Conservation (phyloP, 2,888 invertebrate genomes). For the Sisyra terminalis region DNA sequence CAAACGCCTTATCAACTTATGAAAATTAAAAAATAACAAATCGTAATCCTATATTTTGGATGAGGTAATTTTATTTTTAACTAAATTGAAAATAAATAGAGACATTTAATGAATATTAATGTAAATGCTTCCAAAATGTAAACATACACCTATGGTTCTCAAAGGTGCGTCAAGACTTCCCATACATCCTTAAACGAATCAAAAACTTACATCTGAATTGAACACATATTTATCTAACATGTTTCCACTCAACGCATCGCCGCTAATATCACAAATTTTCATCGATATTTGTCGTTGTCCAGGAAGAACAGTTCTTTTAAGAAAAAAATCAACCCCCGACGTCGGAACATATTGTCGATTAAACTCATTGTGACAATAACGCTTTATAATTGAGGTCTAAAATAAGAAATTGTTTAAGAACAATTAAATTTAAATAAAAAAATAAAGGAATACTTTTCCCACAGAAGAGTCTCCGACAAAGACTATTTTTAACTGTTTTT, state of each 20-base stretch:
- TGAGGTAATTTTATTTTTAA: too few relatives aligned
- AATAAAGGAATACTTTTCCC: conserved; percentile 49
- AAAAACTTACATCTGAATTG: conserved; percentile 46
- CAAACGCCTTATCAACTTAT: too few relatives aligned
- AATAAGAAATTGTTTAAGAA: not conserved
- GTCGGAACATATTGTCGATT: conserved; percentile 42
- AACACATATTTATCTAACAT: conserved; percentile 66
- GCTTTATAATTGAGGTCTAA: conserved; percentile 43
- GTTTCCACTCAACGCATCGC: conserved; percentile 52
- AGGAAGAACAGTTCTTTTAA: conserved; percentile 42
- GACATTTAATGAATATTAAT: too few relatives aligned
- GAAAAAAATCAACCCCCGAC: conserved; percentile 54
- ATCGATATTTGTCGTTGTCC: conserved; percentile 41
- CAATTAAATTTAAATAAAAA: not conserved
- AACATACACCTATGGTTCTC: too few relatives aligned
- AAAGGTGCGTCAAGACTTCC: too few relatives aligned
- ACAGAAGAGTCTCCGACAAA: conserved; percentile 65
- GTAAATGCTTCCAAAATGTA: too few relatives aligned
- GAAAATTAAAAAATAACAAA: too few relatives aligned
- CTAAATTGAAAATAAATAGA: conserved; percentile 1
- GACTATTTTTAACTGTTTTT: conserved; percentile 56
- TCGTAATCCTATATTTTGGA: too few relatives aligned
- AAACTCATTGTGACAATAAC: conserved; percentile 52
- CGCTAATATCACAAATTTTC: conserved; percentile 74
- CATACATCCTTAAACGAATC: too few relatives aligned